These are phyloP conservation scores for Sarcophaga caerulescens DNA, from an alignment of 2,888 invertebrate species.

Conservation along the genomic window DNA sequence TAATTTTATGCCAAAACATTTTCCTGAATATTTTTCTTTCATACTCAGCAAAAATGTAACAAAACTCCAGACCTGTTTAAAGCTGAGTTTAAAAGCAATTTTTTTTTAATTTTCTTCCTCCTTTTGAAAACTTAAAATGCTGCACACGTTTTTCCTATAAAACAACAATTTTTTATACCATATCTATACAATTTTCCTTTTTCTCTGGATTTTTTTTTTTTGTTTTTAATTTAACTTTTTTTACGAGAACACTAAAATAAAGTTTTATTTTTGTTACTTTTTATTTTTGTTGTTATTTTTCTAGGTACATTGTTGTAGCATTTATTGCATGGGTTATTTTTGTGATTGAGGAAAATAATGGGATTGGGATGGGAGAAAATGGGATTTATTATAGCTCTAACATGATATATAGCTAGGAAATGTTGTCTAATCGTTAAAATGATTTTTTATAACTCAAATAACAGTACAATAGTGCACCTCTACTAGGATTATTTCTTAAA, in stretches of 20 bases:
- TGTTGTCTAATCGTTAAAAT: too few relatives aligned
- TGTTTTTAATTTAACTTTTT: background rate
- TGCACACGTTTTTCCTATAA: conserved; percentile 40
- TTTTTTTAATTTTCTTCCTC: background rate
- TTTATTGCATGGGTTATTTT: too few relatives aligned
- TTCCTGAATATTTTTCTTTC: too few relatives aligned
- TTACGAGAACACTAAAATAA: conserved; percentile 13
- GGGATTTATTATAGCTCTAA: too few relatives aligned
- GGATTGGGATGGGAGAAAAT: too few relatives aligned
- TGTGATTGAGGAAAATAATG: too few relatives aligned
- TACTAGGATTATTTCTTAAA: too few relatives aligned
- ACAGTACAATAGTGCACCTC: too few relatives aligned
- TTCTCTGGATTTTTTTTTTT: background rate
- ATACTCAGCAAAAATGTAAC: too few relatives aligned
- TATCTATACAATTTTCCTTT: background rate
- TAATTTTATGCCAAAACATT: too few relatives aligned
- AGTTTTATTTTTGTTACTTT: conserved; percentile 28
- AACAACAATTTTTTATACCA: conserved; percentile 7
- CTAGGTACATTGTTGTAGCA: conserved; percentile 11
- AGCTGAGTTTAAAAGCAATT: background rate
- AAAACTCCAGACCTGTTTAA: background rate
- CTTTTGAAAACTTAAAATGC: conserved; percentile 23
- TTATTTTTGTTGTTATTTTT: conserved; percentile 38
- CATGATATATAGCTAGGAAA: too few relatives aligned
- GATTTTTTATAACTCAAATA: too few relatives aligned